phyloP scores from a whole-genome alignment of 2,888 invertebrate genomes.

The Orthonevra nobilis region DNA sequence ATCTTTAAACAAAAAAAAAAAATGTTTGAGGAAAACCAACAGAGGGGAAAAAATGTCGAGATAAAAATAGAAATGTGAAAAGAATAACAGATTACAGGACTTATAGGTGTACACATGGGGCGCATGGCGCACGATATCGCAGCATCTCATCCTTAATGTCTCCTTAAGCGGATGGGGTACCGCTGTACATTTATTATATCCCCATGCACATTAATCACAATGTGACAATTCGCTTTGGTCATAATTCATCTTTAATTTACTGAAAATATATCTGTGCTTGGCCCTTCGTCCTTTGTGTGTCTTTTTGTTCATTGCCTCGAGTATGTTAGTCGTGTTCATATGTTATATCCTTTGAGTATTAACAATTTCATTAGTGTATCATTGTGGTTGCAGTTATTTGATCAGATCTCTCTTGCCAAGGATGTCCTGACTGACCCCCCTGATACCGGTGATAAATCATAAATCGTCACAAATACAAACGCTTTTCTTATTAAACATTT shows the following conservation, averaged over 20 bases:
- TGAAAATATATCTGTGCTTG: conserved; percentile 5
- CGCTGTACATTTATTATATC: conserved; percentile 38
- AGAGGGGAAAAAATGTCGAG: not conserved
- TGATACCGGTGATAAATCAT: no score
- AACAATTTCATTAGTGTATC: no score
- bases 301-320: conserved; percentile 13
- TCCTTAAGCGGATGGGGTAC: conserved; percentile 15
- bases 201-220: conserved; percentile 38
- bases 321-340: no score
- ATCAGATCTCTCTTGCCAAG: no score
- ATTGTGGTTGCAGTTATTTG: no score
- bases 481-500: no score
- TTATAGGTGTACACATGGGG: conserved; percentile 33
- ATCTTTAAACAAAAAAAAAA: conserved; percentile 7
- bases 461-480: no score
- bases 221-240: conserved; percentile 36
- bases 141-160: conserved; percentile 28
- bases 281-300: no score
- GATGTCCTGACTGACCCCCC: no score
- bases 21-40: not conserved
- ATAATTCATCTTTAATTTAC: conserved; percentile 53
- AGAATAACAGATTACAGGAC: conserved; percentile 46
- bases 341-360: no score
- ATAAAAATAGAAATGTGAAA: conserved; percentile 37
- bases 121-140: not conserved